phyloP scores from a whole-genome alignment of 2,797 vertebrate genomes.

The Kryptopterus vitreolus region DNA sequence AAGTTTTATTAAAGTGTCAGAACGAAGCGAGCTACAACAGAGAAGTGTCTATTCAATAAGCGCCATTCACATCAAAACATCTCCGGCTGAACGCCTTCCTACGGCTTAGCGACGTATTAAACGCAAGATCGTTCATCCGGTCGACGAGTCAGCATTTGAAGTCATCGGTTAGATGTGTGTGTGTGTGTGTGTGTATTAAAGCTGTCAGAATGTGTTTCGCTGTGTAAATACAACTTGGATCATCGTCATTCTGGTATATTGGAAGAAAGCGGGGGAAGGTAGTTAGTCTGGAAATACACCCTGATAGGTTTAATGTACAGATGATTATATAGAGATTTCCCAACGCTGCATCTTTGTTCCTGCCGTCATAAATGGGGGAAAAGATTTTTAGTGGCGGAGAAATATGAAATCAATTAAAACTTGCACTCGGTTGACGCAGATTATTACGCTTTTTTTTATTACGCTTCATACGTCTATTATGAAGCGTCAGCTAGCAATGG shows the following conservation, averaged over 20 bases:
- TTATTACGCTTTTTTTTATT: no score
- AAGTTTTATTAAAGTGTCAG: constrained; percentile 15
- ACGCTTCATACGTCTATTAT: no score
- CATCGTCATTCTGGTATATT: background rate
- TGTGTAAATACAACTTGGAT: constrained; percentile 13
- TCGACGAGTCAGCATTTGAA: constrained; percentile 3
- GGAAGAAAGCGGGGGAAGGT: background rate
- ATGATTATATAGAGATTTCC: no score
- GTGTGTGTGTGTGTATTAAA: constrained; percentile 12
- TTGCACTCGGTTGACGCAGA: no score
- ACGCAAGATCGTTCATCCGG: constrained; percentile 1
- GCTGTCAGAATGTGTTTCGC: constrained; percentile 17
- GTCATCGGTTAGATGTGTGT: background rate
- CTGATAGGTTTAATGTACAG: background rate
- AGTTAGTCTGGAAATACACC: background rate
- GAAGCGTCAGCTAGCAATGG: no score
- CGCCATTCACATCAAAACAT: background rate
- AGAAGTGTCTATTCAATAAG: constrained; percentile 2
- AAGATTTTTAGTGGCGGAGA: background rate
- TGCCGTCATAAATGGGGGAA: background rate
- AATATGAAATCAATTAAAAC: background rate
- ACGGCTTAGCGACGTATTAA: background rate
- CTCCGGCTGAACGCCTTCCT: background rate
- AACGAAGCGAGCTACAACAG: background rate
- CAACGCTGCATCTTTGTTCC: background rate